Base-by-base conservation (phyloP, 2,888 invertebrate genomes). In the Drosophila pseudotalamancana region DNA sequence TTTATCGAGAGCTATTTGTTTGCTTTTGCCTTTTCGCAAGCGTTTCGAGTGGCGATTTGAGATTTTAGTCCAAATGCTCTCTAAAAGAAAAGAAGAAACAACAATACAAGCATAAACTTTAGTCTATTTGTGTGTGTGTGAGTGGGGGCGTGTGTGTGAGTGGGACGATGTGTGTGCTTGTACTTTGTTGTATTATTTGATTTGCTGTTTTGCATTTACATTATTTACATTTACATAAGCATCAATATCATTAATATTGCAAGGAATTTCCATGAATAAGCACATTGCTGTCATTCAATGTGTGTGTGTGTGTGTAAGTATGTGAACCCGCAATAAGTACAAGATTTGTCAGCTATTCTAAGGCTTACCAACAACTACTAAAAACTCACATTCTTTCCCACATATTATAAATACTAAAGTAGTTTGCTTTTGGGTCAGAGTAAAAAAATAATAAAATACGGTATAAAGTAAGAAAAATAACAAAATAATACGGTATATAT, bases 231-330 rank as follows among this genome's bases (percentile, higher is more conserved):
- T 80, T 77, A 73, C 84, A 84, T 84, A 70, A 73, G 75, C 77
- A 77, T 67, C 71, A 60, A 73, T 77, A 79, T 80, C 85, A 78
- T 85, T 85, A 84, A 81, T 82, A 82, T 85, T 84, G 74, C 56
- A 67, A 51, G 56, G 66, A 61, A 63, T 72, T 62, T 75, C 77
- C 72, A 63, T 77, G 63, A 56, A 51, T 60, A 63, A 71, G 61
- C 75, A 72, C 59, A 66, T 46, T 53, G 23, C 57, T 49, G 48
- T 23, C 40, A 6, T 12, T 51, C 6, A n/a, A 19, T 21, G 16
- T 48, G 37, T 35, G 29, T 19, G 27, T 14, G 25, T 14, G 6
- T 42, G 23, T 29, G 23, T 18, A 1, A 18, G 34, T 4, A 4
- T 34, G 16, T 34, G 42, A n/a, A n/a, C n/a, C n/a, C n/a, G n/a